Percentiles rank a stretch among this genome's conserved stretches.
Evolutionary conservation across 2,888 invertebrate species (phyloP).

Genomic region (Campoletis raptor): DNA sequence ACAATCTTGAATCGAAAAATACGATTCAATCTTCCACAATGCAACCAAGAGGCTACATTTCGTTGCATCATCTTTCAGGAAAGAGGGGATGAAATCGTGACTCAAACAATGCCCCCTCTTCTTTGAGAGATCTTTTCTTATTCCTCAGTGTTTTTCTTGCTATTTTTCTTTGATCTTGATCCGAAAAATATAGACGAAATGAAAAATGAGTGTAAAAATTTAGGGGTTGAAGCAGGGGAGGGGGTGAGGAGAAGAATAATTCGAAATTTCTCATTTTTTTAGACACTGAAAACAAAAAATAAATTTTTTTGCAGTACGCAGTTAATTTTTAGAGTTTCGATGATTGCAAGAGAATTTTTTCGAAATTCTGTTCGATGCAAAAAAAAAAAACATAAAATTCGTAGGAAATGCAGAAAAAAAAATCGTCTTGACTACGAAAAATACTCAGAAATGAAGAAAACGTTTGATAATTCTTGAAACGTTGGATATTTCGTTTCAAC

Average conservation of each 20-base stretch:
- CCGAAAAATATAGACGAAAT: neutral
- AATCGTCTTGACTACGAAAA: too few relatives aligned
- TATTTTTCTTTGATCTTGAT: neutral
- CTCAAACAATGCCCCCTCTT: slow-evolving; percentile 1
- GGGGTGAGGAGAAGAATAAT: too few relatives aligned
- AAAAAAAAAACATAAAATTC: too few relatives aligned
- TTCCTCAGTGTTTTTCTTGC: neutral
- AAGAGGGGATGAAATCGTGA: neutral
- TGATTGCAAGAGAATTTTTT: too few relatives aligned
- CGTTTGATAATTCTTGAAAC: neutral
- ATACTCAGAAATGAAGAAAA: neutral
- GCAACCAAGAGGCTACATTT: neutral
- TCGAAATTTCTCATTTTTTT: too few relatives aligned
- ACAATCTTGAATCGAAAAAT: slow-evolving; percentile 10
- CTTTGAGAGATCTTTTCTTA: neutral
- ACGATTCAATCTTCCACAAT: neutral
- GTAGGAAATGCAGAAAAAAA: too few relatives aligned
- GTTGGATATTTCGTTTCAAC: neutral
- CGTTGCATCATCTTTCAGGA: neutral
- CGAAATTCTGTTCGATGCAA: too few relatives aligned
- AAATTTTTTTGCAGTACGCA: too few relatives aligned
- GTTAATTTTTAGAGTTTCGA: too few relatives aligned
- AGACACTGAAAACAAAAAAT: too few relatives aligned
- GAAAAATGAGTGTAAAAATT: neutral
- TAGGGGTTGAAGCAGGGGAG: neutral